A percentile compares a stretch with the other conserved stretches of the same genome.
These are phyloP conservation scores for Melanargia galathea DNA, from an alignment of 2,888 invertebrate genomes.

Conservation along the genomic window DNA sequence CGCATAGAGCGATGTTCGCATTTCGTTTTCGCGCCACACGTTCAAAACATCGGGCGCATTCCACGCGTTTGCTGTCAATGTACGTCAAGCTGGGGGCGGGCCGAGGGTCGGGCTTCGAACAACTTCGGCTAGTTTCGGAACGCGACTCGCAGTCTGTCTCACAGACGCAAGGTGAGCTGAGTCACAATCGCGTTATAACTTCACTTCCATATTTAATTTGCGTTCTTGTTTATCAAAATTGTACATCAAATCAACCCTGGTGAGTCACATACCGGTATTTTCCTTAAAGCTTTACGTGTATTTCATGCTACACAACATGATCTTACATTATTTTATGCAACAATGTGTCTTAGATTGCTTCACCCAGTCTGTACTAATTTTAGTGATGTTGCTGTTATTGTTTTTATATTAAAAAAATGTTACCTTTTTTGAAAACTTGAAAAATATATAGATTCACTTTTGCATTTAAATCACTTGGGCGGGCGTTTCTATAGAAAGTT, in stretches of 20 bases:
- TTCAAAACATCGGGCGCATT: constrained; percentile 62
- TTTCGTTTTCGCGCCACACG: constrained; percentile 62
- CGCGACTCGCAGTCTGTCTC: constrained; percentile 55
- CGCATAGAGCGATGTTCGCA: constrained; percentile 45
- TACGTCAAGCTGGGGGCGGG: constrained; percentile 63
- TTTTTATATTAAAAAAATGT: constrained; percentile 16
- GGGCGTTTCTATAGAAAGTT: constrained; percentile 5
- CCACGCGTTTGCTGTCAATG: constrained; percentile 64
- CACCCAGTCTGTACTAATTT: constrained; percentile 42
- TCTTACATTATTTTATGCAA: not conserved
- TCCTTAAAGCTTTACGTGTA: not conserved
- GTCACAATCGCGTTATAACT: constrained; percentile 54
- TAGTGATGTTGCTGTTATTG: not conserved
- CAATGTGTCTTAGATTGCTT: constrained; percentile 34
- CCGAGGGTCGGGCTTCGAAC: constrained; percentile 59
- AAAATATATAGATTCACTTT: constrained; percentile 22
- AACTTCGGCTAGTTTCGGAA: constrained; percentile 62
- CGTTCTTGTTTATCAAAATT: constrained; percentile 25
- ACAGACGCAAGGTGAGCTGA: constrained; percentile 63
- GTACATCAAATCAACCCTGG: constrained; percentile 43
- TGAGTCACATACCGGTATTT: constrained; percentile 50
- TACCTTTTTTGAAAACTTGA: constrained; percentile 17
- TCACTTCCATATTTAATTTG: constrained; percentile 39
- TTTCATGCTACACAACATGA: not conserved
- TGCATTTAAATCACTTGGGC: not conserved